Percentiles rank a stretch among this genome's conserved stretches.
phyloP scores from a whole-genome alignment of 2,113 vertebrate genomes.

The Chitala chitala region DNA sequence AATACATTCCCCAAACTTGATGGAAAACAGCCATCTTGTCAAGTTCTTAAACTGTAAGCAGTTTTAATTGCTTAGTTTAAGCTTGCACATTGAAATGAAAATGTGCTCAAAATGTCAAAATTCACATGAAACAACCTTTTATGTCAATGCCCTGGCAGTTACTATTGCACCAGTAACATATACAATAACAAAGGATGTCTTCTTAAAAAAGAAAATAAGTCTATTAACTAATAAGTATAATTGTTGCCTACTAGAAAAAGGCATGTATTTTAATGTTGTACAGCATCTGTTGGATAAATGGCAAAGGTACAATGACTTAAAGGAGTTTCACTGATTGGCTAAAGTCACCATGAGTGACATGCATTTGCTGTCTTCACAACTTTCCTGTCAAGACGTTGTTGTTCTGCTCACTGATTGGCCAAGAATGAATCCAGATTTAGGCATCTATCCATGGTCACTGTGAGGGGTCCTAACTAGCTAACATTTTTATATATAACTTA shows the following conservation, averaged over 20 bases:
- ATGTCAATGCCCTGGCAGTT: too few relatives aligned
- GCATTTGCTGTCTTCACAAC: background rate
- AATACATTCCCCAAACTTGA: background rate
- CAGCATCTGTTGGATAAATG: too few relatives aligned
- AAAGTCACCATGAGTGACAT: background rate
- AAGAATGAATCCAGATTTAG: background rate
- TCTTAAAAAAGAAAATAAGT: too few relatives aligned
- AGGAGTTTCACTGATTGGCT: background rate
- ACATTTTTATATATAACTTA: background rate
- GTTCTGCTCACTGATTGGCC: background rate
- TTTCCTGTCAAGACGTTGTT: background rate
- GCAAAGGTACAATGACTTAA: too few relatives aligned
- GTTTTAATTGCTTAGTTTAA: background rate
- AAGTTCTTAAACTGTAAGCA: background rate
- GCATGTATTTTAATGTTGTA: too few relatives aligned
- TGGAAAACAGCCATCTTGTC: background rate
- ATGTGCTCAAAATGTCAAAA: background rate
- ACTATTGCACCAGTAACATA: background rate
- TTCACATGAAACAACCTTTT: too few relatives aligned
- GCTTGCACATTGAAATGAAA: background rate
- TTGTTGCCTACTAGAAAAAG: too few relatives aligned
- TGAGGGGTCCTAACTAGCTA: background rate
- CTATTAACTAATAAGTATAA: too few relatives aligned
- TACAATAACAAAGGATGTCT: too few relatives aligned
- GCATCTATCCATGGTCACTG: background rate